phyloP scores from a whole-genome alignment of 2,113 vertebrate genomes.

The Dasyurus viverrinus region DNA sequence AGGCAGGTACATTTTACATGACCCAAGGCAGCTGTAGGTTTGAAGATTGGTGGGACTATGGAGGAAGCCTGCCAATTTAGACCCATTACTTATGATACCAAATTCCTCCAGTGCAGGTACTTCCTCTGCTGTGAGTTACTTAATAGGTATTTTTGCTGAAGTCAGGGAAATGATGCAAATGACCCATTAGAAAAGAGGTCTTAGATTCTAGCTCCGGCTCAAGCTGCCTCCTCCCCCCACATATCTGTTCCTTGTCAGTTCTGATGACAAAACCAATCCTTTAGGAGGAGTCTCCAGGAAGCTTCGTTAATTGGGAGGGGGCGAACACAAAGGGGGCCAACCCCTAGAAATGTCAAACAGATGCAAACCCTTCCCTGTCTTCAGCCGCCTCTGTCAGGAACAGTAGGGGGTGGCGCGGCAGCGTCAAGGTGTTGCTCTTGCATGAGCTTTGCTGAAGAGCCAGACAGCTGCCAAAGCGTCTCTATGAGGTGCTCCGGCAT shows the following conservation, averaged over 20 bases:
- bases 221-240: background rate
- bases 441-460: background rate
- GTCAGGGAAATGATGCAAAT: background rate
- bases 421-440: accelerated
- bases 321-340: background rate
- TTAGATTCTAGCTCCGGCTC: background rate
- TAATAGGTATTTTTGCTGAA: conserved; percentile 16
- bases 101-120: background rate
- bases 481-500: background rate
- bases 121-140: background rate
- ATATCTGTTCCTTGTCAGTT: background rate
- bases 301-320: background rate
- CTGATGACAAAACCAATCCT: background rate
- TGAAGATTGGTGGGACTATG: background rate
- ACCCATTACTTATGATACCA: background rate
- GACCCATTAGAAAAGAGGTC: background rate
- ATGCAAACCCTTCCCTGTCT: accelerated
- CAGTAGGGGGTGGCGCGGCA: background rate
- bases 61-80: conserved; percentile 14
- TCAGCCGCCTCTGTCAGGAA: background rate
- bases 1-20: conserved; percentile 42
- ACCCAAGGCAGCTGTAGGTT: conserved; percentile 35
- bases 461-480: background rate
- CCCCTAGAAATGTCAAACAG: background rate
- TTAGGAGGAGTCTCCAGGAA: background rate